Percentiles rank a stretch among this genome's conserved stretches.
Conservation (phyloP, 2,888 invertebrate species). For the Ormyrus labotus region DNA sequence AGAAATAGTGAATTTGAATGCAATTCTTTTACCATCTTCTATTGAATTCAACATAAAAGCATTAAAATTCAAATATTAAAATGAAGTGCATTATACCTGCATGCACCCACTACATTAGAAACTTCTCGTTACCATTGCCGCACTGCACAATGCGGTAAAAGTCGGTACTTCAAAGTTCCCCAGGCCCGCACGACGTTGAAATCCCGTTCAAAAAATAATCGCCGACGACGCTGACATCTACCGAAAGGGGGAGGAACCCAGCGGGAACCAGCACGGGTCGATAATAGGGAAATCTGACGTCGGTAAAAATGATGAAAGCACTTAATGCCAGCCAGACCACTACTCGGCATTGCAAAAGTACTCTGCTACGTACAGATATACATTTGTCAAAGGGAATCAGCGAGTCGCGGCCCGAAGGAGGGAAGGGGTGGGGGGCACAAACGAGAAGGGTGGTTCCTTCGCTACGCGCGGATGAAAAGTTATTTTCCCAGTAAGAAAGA, state of each 20-base stretch:
- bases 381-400: background rate
- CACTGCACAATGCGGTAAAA: no score
- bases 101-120: no score
- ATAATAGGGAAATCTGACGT: slow-evolving; percentile 58
- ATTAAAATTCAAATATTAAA: no score
- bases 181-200: background rate
- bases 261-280: slow-evolving; percentile 51
- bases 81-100: no score
- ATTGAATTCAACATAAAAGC: no score
- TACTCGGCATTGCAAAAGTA: no score
- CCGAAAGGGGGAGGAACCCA: slow-evolving; percentile 61
- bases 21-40: no score
- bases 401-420: background rate
- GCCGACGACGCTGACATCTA: slow-evolving; percentile 67
- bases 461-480: slow-evolving; percentile 64
- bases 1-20: no score
- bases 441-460: slow-evolving; percentile 60
- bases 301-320: slow-evolving; percentile 51
- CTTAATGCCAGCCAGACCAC: background rate
- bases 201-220: slow-evolving; percentile 41
- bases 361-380: background rate
- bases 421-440: slow-evolving; percentile 46
- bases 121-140: no score
- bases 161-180: no score
- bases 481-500: slow-evolving; percentile 63